Evolutionary conservation across 2,888 invertebrate genomes (phyloP).

Genomic region (Harpalus rufipes): DNA sequence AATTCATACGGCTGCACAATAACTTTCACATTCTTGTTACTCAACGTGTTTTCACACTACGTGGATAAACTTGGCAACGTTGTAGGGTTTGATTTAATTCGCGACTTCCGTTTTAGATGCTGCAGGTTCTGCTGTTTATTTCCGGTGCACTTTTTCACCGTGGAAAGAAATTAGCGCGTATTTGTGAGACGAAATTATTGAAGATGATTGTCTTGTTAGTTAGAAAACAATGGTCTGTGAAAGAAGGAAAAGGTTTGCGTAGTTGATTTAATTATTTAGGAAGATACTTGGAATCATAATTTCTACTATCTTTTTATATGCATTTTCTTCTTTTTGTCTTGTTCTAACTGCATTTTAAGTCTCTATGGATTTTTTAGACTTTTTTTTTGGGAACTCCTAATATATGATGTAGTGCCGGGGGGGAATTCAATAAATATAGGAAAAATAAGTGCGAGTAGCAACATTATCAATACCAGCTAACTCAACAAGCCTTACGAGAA

Average conservation of each 20-base stretch:
- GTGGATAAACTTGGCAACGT: slow-evolving; percentile 28
- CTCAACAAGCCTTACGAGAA: too few relatives aligned
- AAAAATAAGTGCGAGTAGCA: too few relatives aligned
- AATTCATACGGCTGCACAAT: slow-evolving; percentile 51
- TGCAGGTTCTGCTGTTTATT: slow-evolving; percentile 33
- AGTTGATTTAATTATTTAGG: neutral
- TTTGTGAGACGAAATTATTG: neutral
- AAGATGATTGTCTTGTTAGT: slow-evolving; percentile 3
- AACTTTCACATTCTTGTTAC: slow-evolving; percentile 65
- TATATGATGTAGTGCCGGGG: too few relatives aligned
- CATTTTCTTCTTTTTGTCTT: too few relatives aligned
- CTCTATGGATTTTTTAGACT: too few relatives aligned
- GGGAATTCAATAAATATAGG: too few relatives aligned
- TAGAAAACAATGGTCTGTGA: slow-evolving; percentile 26
- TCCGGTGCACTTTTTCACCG: slow-evolving; percentile 53
- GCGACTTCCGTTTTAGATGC: slow-evolving; percentile 22
- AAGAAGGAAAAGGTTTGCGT: neutral
- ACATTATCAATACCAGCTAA: too few relatives aligned
- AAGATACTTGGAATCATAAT: too few relatives aligned
- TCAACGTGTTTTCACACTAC: slow-evolving; percentile 50
- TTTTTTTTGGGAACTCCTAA: too few relatives aligned
- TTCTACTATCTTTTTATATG: too few relatives aligned
- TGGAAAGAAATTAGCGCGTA: slow-evolving; percentile 23
- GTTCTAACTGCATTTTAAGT: too few relatives aligned
- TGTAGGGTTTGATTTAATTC: slow-evolving; percentile 28